These are phyloP conservation scores for Orbicella faveolata DNA, from an alignment of 64 coral and sea anemone species.

Conservation along the genomic window DNA sequence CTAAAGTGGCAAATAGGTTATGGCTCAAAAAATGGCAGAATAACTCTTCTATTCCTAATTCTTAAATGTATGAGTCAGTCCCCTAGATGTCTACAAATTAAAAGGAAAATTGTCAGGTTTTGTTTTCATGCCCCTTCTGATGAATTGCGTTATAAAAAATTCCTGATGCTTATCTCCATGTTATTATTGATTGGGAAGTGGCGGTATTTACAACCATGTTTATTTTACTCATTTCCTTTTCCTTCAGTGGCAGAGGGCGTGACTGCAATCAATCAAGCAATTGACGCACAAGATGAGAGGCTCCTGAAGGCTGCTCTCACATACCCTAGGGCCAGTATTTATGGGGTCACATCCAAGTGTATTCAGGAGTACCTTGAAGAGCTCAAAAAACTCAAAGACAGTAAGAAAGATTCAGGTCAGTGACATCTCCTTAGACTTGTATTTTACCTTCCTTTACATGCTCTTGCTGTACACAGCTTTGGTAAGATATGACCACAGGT, in stretches of 20 bases:
- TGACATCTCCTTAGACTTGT: not conserved
- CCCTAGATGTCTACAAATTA: no score
- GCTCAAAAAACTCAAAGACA: slow-evolving; percentile 64
- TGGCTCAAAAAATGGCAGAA: not conserved
- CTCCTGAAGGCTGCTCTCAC: slow-evolving; percentile 59
- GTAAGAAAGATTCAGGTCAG: slow-evolving; percentile 78
- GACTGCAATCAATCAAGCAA: slow-evolving; percentile 67
- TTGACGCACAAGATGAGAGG: slow-evolving; percentile 52
- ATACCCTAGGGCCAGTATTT: slow-evolving; percentile 62
- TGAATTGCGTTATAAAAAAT: no score
- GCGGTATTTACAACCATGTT: not conserved
- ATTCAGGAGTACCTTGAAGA: slow-evolving; percentile 65
- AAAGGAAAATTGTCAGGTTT: no score
- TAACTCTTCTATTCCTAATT: no score
- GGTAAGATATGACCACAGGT: no score
- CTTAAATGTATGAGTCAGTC: no score
- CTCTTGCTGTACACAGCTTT: no score
- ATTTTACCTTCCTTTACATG: not conserved
- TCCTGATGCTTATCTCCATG: no score
- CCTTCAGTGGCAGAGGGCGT: slow-evolving; percentile 74
- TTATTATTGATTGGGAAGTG: no score
- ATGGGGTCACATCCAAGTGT: slow-evolving; percentile 89
- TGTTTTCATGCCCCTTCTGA: no score
- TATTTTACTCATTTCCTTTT: not conserved
- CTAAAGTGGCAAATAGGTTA: not conserved